Conservation (phyloP, 2,797 vertebrate genomes). For the Epinephelus coioides region DNA sequence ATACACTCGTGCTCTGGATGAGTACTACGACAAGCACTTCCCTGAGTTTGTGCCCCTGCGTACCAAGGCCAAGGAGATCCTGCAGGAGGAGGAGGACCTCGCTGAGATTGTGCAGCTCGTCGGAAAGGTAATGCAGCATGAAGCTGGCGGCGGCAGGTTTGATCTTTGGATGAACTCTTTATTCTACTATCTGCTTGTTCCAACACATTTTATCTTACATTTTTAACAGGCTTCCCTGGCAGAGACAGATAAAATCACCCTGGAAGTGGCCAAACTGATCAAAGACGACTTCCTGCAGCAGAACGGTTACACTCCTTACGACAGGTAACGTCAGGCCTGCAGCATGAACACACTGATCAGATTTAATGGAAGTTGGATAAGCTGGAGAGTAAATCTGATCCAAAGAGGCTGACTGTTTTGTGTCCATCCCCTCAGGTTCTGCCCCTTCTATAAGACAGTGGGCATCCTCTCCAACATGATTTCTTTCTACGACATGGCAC, state of each 20-base stretch:
- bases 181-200: neutral
- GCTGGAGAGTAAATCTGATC: neutral
- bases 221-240: conserved; percentile 92
- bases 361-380: neutral
- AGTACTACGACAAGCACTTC: conserved; percentile 98
- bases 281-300: conserved; percentile 99
- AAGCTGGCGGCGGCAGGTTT: neutral
- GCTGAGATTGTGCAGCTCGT: conserved; percentile 99
- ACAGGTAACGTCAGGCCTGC: conserved; percentile 85
- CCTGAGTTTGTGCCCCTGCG: conserved; percentile 95
- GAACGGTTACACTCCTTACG: conserved; percentile 97
- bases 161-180: neutral
- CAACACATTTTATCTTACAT: neutral
- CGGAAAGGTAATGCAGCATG: conserved; percentile 88
- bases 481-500: conserved; percentile 96
- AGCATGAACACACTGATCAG: neutral
- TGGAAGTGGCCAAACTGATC: conserved; percentile 97
- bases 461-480: conserved; percentile 98
- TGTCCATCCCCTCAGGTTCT: conserved; percentile 89
- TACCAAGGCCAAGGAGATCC: conserved; percentile 97
- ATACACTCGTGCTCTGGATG: conserved; percentile 94
- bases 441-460: conserved; percentile 98
- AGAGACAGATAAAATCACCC: conserved; percentile 97
- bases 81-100: conserved; percentile 98
- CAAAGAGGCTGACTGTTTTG: neutral